Conservation (phyloP, 1,140 invertebrate genomes). For the Nasonia longicornis region DNA sequence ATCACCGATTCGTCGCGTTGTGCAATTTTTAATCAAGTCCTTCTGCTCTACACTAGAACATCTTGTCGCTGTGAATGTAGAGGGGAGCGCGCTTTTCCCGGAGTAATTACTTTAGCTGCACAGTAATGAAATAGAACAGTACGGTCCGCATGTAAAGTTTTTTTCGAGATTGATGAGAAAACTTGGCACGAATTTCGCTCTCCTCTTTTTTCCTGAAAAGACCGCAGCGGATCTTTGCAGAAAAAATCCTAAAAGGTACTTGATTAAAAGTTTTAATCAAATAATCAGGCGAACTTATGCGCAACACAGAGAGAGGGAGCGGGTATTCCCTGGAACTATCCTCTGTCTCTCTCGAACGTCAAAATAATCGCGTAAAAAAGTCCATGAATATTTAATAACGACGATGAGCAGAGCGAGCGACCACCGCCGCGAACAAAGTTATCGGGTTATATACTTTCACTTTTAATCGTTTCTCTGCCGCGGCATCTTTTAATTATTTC, state of each 20-base stretch:
- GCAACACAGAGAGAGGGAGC: not conserved
- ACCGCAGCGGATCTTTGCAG: not conserved
- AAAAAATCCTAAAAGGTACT: slow-evolving; percentile 21
- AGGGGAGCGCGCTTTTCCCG: not conserved
- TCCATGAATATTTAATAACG: slow-evolving; percentile 54
- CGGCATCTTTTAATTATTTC: slow-evolving; percentile 52
- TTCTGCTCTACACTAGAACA: not conserved
- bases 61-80: not conserved
- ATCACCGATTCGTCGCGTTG: too few species aligned
- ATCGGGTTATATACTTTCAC: slow-evolving; percentile 29
- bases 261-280: slow-evolving; percentile 43
- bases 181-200: slow-evolving; percentile 14
- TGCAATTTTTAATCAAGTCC: not conserved
- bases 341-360: not conserved
- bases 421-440: slow-evolving; percentile 33
- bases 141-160: slow-evolving; percentile 31
- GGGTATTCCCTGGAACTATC: not conserved
- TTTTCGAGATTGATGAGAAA: slow-evolving; percentile 40
- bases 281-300: slow-evolving; percentile 17
- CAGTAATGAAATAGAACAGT: not conserved
- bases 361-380: slow-evolving; percentile 45
- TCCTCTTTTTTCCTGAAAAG: not conserved
- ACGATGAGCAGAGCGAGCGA: not conserved
- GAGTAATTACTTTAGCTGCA: slow-evolving; percentile 28
- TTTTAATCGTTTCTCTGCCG: slow-evolving; percentile 45